Evolutionary conservation across 2,888 invertebrate genomes (phyloP).

Genomic region (Oxystoma pomonae): DNA sequence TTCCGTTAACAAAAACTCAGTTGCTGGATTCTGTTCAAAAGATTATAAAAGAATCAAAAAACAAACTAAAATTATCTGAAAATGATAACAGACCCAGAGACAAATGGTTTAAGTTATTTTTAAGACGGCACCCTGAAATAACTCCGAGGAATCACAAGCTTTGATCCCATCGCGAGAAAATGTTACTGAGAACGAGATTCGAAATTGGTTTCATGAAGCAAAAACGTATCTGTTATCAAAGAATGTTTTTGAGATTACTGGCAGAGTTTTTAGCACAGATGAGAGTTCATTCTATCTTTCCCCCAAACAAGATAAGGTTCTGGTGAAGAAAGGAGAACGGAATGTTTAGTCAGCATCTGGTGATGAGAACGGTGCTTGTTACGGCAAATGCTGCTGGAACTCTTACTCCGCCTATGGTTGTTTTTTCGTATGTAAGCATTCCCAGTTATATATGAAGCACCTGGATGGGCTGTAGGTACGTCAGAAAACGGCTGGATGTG

Average conservation of each 20-base stretch:
- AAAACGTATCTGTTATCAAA: conserved; percentile 30
- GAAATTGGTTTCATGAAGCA: conserved; percentile 35
- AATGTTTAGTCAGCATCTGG: conserved; percentile 25
- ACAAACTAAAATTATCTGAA: conserved; percentile 5
- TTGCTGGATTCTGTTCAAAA: conserved; percentile 15
- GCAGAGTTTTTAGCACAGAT: conserved; percentile 39
- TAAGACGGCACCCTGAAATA: conserved; percentile 10
- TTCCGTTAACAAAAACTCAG: conserved; percentile 14
- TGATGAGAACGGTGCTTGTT: conserved; percentile 26
- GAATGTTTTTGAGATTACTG: conserved; percentile 26
- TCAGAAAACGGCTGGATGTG: conserved; percentile 10
- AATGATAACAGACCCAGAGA: conserved; percentile 7
- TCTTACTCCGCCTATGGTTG: conserved; percentile 26
- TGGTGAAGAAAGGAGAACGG: conserved; percentile 37
- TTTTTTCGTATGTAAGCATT: conserved; percentile 36
- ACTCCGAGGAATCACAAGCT: conserved; percentile 11
- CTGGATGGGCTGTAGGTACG: conserved; percentile 6
- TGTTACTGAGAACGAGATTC: conserved; percentile 33
- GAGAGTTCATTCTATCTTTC: conserved; percentile 41
- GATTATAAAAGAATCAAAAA: conserved; percentile 8
- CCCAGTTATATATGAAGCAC: conserved; percentile 20
- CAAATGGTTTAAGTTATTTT: conserved; percentile 14
- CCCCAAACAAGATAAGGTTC: conserved; percentile 37
- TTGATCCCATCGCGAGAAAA: conserved; percentile 23
- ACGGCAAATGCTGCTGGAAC: conserved; percentile 30